phyloP scores from a whole-genome alignment of 2,888 invertebrate species.

The Abrostola triplasia region DNA sequence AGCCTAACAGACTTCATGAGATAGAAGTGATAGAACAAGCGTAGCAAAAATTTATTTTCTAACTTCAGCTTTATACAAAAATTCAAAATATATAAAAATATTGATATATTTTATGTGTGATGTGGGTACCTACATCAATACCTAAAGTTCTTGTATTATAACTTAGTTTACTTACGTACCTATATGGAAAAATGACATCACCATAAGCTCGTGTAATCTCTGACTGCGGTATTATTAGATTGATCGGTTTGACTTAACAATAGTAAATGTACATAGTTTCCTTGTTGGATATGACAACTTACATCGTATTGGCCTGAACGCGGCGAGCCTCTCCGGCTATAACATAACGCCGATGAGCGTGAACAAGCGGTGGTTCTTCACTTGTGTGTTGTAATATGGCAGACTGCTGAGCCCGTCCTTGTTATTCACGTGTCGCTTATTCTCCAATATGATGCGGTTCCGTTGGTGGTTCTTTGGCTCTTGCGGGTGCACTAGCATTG shows the following conservation, averaged over 20 bases:
- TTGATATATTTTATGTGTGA: too few species aligned
- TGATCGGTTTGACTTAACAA: not conserved
- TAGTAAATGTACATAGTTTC: not conserved
- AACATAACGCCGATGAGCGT: constrained; percentile 72
- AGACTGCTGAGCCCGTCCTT: constrained; percentile 68
- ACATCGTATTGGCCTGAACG: not conserved
- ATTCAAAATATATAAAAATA: too few species aligned
- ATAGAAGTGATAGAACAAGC: too few species aligned
- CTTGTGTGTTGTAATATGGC: constrained; percentile 48
- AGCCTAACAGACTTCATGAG: too few species aligned
- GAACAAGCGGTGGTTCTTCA: constrained; percentile 70
- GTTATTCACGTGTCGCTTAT: constrained; percentile 31
- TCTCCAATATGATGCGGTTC: constrained; percentile 63
- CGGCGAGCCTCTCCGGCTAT: constrained; percentile 45
- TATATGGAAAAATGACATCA: too few species aligned
- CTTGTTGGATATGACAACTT: constrained; percentile 8
- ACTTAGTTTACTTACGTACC: too few species aligned
- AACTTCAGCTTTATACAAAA: too few species aligned
- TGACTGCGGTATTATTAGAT: too few species aligned
- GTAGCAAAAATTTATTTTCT: too few species aligned
- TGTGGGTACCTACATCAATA: too few species aligned
- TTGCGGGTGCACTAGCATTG: constrained; percentile 77
- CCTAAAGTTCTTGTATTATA: too few species aligned
- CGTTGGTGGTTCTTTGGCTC: constrained; percentile 68
- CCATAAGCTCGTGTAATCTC: too few species aligned